Evolutionary conservation across 2,113 vertebrate species (phyloP), one percentile per base, ranked within the genome.

Genomic region (Hymenochirus boettgeri): DNA sequence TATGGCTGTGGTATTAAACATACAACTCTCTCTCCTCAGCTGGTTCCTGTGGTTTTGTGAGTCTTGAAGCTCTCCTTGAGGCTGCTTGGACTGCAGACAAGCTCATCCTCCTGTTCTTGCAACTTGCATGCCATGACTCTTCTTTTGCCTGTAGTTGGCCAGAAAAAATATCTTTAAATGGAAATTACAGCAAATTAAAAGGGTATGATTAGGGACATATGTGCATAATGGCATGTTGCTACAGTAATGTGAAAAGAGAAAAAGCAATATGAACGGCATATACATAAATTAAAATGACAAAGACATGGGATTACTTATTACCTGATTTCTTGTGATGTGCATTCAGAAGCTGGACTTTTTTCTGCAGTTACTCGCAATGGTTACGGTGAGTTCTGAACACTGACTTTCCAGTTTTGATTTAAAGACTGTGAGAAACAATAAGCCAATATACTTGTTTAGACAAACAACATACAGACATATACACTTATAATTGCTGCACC

Each of bases 21-120:
- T 76, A 91, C 88, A 83, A 72, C 13, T n/a, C n/a, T 82, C 72
- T 65, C 56, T 70, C 10, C 88, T 79, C 57, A 90, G 79, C 19
- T 66, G 59, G 10, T 62, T 69, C 67, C 77, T 83, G 19, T 87
- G 80, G 17, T 65, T 75, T 33, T 84, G 77, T 15, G 76, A 61
- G 4, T 26, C 61, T 65, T 85, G 80, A 46, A 90, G 72, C 70
- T 90, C 80, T 26, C 4, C 33, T 0, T 72, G 85, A 45, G 56
- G 53, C 83, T 61, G 76, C 65, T 26, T 69, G 78, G 37, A 84
- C 80, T 21, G 74, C 76, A 35, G 83, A 83, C 66, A 85, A 65
- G 55, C 85, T 52, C 1, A 71, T n/a, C 70, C 46, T 85, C 81
- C 53, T 82, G 73, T 26, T 90, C 80, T 55, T 86, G 80, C 33